Percentiles rank a stretch among this genome's conserved stretches.
phyloP scores from a whole-genome alignment of 2,888 invertebrate genomes.

The Lasioglossum figueresi region DNA sequence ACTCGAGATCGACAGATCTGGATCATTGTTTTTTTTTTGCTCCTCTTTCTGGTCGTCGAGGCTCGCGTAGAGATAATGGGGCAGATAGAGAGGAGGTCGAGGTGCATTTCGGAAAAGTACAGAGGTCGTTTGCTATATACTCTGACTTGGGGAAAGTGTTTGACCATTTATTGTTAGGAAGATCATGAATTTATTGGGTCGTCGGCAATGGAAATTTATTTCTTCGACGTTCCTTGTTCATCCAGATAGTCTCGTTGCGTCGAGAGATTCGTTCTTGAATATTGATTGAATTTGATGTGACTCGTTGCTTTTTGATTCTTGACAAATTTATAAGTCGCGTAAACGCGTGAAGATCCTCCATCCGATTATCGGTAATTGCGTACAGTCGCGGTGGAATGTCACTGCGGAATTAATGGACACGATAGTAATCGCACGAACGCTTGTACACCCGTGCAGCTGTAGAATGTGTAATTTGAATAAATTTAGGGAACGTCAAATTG shows the following conservation, averaged over 20 bases:
- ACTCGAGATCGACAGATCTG: constrained; percentile 12
- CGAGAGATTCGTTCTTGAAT: background rate
- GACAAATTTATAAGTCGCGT: background rate
- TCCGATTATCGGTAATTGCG: background rate
- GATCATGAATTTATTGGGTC: background rate
- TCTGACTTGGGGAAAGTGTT: background rate
- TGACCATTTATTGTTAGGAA: background rate
- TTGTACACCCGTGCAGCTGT: background rate
- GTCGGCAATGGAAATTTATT: too few species aligned
- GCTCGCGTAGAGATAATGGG: background rate
- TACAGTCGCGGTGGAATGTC: background rate
- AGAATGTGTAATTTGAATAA: background rate
- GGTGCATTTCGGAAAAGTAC: background rate
- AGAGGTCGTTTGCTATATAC: background rate
- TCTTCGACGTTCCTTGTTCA: too few species aligned
- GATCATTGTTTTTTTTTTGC: background rate
- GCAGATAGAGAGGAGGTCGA: background rate
- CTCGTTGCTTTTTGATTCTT: background rate
- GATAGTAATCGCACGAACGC: background rate
- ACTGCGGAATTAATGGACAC: background rate
- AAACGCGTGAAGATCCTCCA: background rate
- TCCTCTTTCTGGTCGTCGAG: background rate
- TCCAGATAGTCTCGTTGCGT: too few species aligned
- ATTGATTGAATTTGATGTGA: background rate
- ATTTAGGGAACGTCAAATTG: background rate